Percentiles rank a stretch among this genome's conserved stretches.
Conservation (phyloP, 2,113 vertebrate species). For the Serinus canaria region DNA sequence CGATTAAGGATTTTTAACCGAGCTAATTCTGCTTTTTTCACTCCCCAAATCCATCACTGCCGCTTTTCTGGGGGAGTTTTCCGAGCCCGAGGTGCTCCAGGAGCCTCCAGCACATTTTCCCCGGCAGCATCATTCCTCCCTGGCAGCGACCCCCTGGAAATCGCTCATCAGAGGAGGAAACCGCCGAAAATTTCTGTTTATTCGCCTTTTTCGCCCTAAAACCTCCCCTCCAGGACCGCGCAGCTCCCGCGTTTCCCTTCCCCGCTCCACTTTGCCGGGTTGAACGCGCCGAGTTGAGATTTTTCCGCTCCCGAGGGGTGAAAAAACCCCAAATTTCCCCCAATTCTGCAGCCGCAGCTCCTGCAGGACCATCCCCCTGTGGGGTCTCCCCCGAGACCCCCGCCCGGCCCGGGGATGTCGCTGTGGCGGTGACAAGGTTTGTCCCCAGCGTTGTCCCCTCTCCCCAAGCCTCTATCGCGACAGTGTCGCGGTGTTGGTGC, state of each 20-base stretch:
- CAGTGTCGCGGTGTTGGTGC: background rate
- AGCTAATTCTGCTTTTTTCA: slow-evolving; percentile 7
- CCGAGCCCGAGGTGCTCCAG: background rate
- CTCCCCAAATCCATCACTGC: background rate
- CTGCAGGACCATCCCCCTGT: background rate
- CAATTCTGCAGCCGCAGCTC: background rate
- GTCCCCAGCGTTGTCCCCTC: background rate
- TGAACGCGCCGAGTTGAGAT: background rate
- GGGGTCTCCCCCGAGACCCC: too few species aligned
- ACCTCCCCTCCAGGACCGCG: background rate
- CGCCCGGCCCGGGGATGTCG: background rate
- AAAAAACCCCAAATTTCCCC: fast-evolving
- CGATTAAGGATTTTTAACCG: background rate
- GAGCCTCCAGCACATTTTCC: background rate
- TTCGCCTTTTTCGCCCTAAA: background rate
- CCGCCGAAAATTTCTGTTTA: background rate
- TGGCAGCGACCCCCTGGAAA: background rate
- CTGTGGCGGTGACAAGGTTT: background rate
- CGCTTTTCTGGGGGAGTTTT: background rate
- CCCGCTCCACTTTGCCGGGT: background rate
- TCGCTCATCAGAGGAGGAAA: background rate
- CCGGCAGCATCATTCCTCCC: background rate
- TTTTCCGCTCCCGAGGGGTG: fast-evolving
- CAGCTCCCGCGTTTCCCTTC: background rate
- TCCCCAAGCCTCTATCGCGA: background rate